Evolutionary conservation across 2,113 vertebrate species (phyloP), one percentile per base, ranked within the genome.

Genomic region (Dendropsophus ebraccatus): DNA sequence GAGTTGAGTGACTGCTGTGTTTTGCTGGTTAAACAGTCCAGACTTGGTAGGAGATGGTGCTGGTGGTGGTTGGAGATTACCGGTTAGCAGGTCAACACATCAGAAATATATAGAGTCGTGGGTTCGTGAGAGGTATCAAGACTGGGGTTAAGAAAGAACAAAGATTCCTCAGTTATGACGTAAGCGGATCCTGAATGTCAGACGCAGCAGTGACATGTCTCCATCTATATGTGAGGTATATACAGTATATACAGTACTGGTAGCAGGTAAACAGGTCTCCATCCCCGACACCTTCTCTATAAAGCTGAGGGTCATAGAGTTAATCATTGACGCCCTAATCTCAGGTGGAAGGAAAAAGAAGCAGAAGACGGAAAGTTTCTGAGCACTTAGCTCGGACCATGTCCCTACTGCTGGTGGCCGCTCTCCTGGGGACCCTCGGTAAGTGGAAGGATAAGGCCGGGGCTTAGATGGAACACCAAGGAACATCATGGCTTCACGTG

Each of bases 291-390:
- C 28, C 21, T 60, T 62, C 23, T n/a, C 0, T 9, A 54, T 41
- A 62, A 45, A 62, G 5, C 32, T 2, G 13, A 45, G 21, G 54
- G 37, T 45, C 23, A 60, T 4, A 13, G 23, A 19, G 84, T 86
- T 86, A 81, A 86, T 86, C 12, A 80, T 81, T 86, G 45, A 86
- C 67, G 54, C 49, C 69, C 16, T 84, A 72, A 58, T 86, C 76
- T 58, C 14, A 52, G 5, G 54, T 74, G 12, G 58, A 37, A 37
- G 30, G 58, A 52, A 45, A 60, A 37, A 12, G 35, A 6, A 32
- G 14, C 70, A 47, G 30, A 47, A 41, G 13, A 7, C 50, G 70
- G 50, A 45, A 56, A 35, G 6, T 45, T 65, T 41, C 25, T 49
- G 19, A 54, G 47, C 52, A 19, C 41, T 49, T 2, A 19, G 45